Evolutionary conservation across 2,888 invertebrate genomes (phyloP).

Genomic region (Agriotes lineatus): DNA sequence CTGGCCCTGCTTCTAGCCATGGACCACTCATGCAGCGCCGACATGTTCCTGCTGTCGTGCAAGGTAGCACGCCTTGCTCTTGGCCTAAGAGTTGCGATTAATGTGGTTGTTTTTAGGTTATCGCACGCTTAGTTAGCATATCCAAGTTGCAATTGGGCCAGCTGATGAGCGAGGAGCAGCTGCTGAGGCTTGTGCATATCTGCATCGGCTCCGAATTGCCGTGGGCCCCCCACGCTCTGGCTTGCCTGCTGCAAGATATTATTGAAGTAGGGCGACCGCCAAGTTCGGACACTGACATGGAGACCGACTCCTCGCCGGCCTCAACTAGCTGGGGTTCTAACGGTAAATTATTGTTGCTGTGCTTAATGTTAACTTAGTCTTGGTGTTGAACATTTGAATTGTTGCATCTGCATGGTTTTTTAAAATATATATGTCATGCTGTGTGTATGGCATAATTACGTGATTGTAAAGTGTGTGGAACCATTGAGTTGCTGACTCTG

Average conservation of each 20-base stretch:
- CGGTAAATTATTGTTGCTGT: constrained; percentile 35
- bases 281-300: constrained; percentile 51
- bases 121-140: constrained; percentile 83
- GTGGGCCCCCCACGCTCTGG: constrained; percentile 91
- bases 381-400: too few relatives aligned
- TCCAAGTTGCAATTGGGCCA: constrained; percentile 84
- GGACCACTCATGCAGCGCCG: constrained; percentile 86
- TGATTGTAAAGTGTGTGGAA: too few relatives aligned
- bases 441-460: too few relatives aligned
- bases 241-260: constrained; percentile 83
- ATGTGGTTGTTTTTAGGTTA: constrained; percentile 71
- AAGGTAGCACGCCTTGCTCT: too few relatives aligned
- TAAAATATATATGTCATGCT: too few relatives aligned
- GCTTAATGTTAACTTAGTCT: background rate
- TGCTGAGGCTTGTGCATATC: constrained; percentile 82
- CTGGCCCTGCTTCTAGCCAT: constrained; percentile 83
- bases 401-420: too few relatives aligned
- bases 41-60: constrained; percentile 87
- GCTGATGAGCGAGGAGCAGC: constrained; percentile 82
- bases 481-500: too few relatives aligned
- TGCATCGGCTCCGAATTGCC: constrained; percentile 78
- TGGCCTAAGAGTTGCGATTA: background rate
- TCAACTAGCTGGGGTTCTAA: constrained; percentile 54
- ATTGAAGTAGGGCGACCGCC: constrained; percentile 56
- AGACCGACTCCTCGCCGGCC: constrained; percentile 55